Percentiles rank a stretch among this genome's conserved stretches.
Evolutionary conservation across 2,113 vertebrate species (phyloP).

Genomic region (Catharus fuscescens): DNA sequence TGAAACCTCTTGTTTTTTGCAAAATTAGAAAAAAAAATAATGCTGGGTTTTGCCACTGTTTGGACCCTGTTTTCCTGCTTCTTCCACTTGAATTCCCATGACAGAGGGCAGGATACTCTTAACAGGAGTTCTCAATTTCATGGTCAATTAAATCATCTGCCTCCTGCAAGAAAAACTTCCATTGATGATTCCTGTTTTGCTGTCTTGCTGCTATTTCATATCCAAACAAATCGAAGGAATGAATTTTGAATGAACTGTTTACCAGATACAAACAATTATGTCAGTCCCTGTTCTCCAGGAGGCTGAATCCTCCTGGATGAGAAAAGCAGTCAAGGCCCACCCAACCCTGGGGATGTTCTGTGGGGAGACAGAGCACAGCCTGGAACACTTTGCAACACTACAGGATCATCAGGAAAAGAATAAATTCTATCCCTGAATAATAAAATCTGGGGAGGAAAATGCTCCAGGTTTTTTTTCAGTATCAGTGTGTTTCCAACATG

Average conservation of each 20-base stretch:
- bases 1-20: slow-evolving; percentile 22
- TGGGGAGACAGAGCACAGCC: background rate
- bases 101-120: background rate
- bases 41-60: background rate
- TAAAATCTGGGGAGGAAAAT: background rate
- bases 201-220: background rate
- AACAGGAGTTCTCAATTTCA: background rate
- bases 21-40: background rate
- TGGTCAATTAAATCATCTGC: background rate
- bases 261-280: background rate
- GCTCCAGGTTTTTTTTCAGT: rapidly evolving
- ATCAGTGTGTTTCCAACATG: background rate
- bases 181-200: background rate
- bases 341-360: background rate
- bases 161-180: background rate
- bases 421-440: background rate
- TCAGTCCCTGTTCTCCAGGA: background rate
- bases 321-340: background rate
- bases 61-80: background rate
- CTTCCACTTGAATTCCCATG: background rate
- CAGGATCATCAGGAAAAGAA: background rate
- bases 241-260: background rate
- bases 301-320: background rate
- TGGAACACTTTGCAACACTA: background rate
- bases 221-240: background rate